Evolutionary conservation across 2,888 invertebrate species (phyloP).

Genomic region (Hoplodrina ambigua): DNA sequence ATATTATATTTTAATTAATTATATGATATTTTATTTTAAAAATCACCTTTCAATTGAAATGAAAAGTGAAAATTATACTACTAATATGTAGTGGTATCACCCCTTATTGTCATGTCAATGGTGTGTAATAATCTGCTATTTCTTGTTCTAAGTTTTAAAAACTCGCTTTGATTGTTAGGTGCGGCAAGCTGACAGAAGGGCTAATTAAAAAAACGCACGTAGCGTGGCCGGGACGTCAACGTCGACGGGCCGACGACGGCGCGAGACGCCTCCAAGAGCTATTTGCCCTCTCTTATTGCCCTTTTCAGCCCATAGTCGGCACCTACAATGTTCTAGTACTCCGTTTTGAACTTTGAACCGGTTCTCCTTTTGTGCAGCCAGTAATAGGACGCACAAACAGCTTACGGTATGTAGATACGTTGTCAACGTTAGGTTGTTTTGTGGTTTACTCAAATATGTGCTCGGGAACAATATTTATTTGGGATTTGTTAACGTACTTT

Average conservation of each 20-base stretch:
- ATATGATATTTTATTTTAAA: too few species aligned
- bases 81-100: background rate
- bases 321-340: slow-evolving; percentile 51
- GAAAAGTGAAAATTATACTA: background rate
- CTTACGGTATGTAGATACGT: slow-evolving; percentile 4
- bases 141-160: background rate
- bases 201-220: slow-evolving; percentile 79
- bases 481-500: slow-evolving; percentile 17
- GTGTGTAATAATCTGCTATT: background rate
- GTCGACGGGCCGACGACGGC: slow-evolving; percentile 45
- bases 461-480: slow-evolving; percentile 30
- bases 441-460: slow-evolving; percentile 29
- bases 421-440: slow-evolving; percentile 27
- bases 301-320: slow-evolving; percentile 66
- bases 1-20: too few species aligned
- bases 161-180: slow-evolving; percentile 32
- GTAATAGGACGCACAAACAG: slow-evolving; percentile 50
- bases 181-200: slow-evolving; percentile 58
- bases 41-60: slow-evolving; percentile 10
- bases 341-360: slow-evolving; percentile 54
- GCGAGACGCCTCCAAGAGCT: slow-evolving; percentile 58
- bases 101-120: slow-evolving; percentile 6
- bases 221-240: slow-evolving; percentile 57
- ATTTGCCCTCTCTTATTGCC: slow-evolving; percentile 68
- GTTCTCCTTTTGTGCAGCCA: slow-evolving; percentile 44